Conservation (phyloP, 2,113 vertebrate species). For the Pelmatolapia mariae region DNA sequence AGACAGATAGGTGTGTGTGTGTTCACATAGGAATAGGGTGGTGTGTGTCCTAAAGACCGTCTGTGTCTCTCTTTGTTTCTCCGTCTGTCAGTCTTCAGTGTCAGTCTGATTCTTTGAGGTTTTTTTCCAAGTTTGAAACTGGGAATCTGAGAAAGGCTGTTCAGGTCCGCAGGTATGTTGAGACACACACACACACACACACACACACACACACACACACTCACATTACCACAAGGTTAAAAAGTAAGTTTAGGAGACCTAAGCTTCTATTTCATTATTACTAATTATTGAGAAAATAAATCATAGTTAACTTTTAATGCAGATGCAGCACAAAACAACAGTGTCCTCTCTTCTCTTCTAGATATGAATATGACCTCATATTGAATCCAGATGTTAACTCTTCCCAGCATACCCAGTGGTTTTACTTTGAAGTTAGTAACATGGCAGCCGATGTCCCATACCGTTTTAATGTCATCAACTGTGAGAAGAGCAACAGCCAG, state of each 20-base stretch:
- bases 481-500: slow-evolving; percentile 93
- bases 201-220: too few species aligned
- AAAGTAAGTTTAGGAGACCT: not conserved
- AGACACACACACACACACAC: not conserved
- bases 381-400: slow-evolving; percentile 83
- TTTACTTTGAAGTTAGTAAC: slow-evolving; percentile 85
- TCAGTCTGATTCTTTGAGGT: slow-evolving; percentile 66
- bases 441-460: slow-evolving; percentile 76
- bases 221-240: too few species aligned
- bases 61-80: not conserved
- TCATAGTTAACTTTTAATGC: not conserved
- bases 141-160: slow-evolving; percentile 89
- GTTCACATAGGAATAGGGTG: not conserved
- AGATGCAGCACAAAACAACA: not conserved
- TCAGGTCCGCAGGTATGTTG: slow-evolving; percentile 82
- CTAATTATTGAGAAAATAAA: not conserved
- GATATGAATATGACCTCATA: slow-evolving; percentile 89
- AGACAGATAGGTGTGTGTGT: not conserved
- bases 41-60: not conserved
- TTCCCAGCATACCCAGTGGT: slow-evolving; percentile 85
- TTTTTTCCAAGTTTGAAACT: slow-evolving; percentile 86
- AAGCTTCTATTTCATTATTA: not conserved
- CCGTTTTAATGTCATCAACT: slow-evolving; percentile 93
- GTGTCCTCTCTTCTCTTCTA: slow-evolving; percentile 32
- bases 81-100: slow-evolving; percentile 52